A percentile compares a stretch with the other conserved stretches of the same genome.
phyloP scores from a whole-genome alignment of 2,888 invertebrate species.

The Homarus gammarus region DNA sequence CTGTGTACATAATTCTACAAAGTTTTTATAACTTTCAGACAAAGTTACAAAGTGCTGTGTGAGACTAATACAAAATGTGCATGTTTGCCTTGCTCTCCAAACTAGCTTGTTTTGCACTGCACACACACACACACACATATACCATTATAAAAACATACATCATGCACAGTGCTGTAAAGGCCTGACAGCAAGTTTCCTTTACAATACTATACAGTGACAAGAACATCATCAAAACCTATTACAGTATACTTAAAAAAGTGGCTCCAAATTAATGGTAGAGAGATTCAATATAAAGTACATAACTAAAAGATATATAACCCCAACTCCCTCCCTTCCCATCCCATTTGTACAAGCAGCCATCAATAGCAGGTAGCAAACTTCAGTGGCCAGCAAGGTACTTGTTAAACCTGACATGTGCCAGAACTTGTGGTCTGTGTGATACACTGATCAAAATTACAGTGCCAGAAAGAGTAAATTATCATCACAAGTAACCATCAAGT shows the following conservation, averaged over 20 bases:
- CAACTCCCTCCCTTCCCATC: background rate
- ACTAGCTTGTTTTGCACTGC: too few species aligned
- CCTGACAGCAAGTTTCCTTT: too few species aligned
- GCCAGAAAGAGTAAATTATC: background rate
- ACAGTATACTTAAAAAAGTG: background rate
- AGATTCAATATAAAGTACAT: background rate
- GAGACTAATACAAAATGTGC: too few species aligned
- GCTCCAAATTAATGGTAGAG: background rate
- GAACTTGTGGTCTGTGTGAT: background rate
- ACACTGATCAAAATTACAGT: background rate
- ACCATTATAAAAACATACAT: too few species aligned
- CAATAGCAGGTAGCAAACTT: background rate
- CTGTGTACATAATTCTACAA: conserved; percentile 5
- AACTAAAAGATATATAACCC: background rate
- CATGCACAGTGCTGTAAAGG: too few species aligned
- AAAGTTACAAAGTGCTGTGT: background rate
- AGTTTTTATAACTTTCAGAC: background rate
- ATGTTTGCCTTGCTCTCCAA: background rate
- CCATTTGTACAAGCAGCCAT: conserved; percentile 5
- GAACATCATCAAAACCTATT: background rate
- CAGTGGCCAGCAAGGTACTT: conserved; percentile 5
- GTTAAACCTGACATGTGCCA: background rate
- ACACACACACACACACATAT: too few species aligned
- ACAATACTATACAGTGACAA: background rate
- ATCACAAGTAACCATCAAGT: background rate